These are phyloP conservation scores for Percopsis transmontana DNA, from an alignment of 2,113 vertebrate genomes.

Conservation along the genomic window DNA sequence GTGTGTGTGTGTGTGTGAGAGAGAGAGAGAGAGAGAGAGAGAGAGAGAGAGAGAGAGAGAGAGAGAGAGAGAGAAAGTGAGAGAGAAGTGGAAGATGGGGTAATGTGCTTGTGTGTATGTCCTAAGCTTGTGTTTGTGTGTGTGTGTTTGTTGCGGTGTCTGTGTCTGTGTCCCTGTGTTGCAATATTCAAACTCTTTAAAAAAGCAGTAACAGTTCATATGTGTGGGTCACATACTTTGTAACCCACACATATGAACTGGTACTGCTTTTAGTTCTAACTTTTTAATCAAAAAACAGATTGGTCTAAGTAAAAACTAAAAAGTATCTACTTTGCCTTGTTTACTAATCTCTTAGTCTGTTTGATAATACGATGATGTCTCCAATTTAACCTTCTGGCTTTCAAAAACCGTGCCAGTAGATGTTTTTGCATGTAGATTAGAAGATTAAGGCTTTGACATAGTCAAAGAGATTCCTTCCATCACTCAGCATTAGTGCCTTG, in stretches of 20 bases:
- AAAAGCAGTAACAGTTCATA: too few species aligned
- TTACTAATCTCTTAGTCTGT: neutral
- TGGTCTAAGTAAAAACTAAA: neutral
- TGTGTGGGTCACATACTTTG: too few species aligned
- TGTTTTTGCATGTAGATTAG: neutral
- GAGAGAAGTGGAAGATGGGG: neutral
- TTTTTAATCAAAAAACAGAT: too few species aligned
- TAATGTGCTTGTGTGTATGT: neutral
- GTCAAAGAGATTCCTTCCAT: slow-evolving; percentile 1
- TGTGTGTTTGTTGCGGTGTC: neutral
- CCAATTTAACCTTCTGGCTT: neutral
- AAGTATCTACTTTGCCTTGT: neutral
- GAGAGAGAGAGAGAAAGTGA: neutral
- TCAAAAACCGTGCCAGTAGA: neutral
- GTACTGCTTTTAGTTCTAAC: too few species aligned
- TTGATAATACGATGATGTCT: neutral
- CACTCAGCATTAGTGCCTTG: slow-evolving; percentile 8
- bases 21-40: neutral
- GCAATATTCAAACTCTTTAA: neutral
- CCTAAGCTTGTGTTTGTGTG: neutral
- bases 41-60: too few species aligned
- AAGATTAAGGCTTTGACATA: neutral
- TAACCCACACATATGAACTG: too few species aligned
- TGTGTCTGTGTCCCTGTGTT: neutral
- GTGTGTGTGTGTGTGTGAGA: neutral